Conservation (phyloP, 2,797 vertebrate species). For the Aphelocoma californica region DNA sequence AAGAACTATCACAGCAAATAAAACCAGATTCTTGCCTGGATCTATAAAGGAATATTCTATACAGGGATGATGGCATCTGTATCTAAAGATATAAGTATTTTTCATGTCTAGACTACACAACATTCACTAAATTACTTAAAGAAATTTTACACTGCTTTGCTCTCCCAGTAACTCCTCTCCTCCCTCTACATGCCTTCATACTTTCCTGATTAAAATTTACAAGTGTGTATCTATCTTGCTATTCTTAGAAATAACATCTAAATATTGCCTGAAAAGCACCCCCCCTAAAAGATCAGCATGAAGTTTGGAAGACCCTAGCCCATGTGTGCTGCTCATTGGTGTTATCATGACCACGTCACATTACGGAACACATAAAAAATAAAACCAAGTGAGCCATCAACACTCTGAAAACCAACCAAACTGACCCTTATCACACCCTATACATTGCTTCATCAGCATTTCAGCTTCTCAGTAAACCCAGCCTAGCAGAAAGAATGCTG, state of each 20-base stretch:
- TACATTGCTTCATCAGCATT: background rate
- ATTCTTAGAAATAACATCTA: conserved; percentile 40
- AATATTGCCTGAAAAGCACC: background rate
- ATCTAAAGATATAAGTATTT: conserved; percentile 21
- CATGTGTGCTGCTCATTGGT: background rate
- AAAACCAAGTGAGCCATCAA: background rate
- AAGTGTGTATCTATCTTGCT: background rate
- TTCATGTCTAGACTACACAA: conserved; percentile 40
- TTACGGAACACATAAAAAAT: background rate
- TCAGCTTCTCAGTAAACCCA: background rate
- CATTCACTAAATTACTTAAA: conserved; percentile 31
- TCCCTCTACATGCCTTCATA: conserved; percentile 6
- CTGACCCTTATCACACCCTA: background rate
- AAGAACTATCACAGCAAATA: background rate
- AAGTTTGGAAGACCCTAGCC: background rate
- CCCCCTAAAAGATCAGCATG: background rate
- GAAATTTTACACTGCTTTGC: conserved; percentile 27
- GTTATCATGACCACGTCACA: background rate
- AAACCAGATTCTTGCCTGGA: background rate
- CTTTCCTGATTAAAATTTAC: conserved; percentile 20
- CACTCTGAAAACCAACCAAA: background rate
- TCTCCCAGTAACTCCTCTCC: background rate
- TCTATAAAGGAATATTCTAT: conserved; percentile 6
- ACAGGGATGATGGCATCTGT: background rate
- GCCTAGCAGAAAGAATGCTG: background rate